Base-by-base conservation (phyloP, 2,797 vertebrate species). In the Manis javanica region DNA sequence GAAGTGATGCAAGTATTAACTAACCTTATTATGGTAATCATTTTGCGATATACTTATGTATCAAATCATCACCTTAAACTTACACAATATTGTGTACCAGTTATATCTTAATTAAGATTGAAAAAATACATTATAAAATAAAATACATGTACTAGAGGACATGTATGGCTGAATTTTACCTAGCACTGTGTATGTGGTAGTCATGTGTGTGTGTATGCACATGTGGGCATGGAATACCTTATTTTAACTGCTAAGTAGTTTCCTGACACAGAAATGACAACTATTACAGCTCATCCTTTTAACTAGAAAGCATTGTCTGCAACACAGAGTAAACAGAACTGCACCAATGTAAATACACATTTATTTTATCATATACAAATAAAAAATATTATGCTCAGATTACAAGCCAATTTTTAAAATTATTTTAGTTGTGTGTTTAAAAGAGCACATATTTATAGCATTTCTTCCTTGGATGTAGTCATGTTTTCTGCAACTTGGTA, bases 391-490 rank as follows among this genome's bases (percentile, higher is more conserved):
- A 42, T 93, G 63, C 75, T 85, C 95, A 75, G 91, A 57, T 66
- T 92, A 53, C 1, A 81, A 29, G 26, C 4, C 51, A 12, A 42
- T 72, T 63, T 82, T 39, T 37, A 1, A 7, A 19, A 23, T 37
- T 34, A 78, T 53, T 57, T 31, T 57, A 87, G 74, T 29, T 37
- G 34, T 85, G 26, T 37, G 34, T 97, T 96, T 98, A 95, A 97
- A 92, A 94, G 91, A 95, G 86, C 34, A 55, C 31, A 57, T 68
- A 97, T 98, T 98, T 96, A 95, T 18, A 75, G 96, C 96, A 96
- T 95, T 78, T 95, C 88, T 96, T 96, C 95, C 93, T 96, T 97
- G 95, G 90, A 69, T 96, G 87, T 78, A 95, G 53, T 96, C 96
- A 51, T 96, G 92, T 87, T 94, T 97, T 81, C 7, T 85, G 61